These are phyloP conservation scores for Nomia melanderi DNA, from an alignment of 1,140 invertebrate species.

Conservation along the genomic window DNA sequence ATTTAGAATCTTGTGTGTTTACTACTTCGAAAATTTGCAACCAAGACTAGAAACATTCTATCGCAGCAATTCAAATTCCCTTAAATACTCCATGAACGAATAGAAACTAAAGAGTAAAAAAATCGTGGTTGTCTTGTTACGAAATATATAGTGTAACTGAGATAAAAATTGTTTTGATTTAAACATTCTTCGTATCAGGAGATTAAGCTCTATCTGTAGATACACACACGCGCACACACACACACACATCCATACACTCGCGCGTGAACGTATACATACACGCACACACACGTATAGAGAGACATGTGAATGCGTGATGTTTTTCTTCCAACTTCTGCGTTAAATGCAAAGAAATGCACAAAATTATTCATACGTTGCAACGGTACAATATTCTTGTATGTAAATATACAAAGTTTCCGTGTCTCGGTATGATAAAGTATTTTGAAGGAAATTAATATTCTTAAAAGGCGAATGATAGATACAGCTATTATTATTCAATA, in stretches of 20 bases:
- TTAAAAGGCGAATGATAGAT: conserved; percentile 4
- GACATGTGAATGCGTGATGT: too few species aligned
- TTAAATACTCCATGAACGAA: conserved; percentile 18
- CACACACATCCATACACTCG: not conserved
- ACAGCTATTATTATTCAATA: not conserved
- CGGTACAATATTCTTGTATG: not conserved
- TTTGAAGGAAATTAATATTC: not conserved
- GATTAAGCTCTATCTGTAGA: not conserved
- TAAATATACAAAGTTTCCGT: conserved; percentile 3
- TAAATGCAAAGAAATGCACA: conserved; percentile 33
- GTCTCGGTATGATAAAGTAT: not conserved
- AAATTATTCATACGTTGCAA: conserved; percentile 2
- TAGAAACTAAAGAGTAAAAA: not conserved
- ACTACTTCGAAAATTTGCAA: conserved; percentile 18
- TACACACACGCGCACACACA: not conserved
- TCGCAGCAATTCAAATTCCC: not conserved
- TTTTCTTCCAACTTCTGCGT: not conserved
- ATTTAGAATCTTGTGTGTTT: conserved; percentile 19
- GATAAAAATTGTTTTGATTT: conserved; percentile 17
- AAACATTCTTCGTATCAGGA: not conserved
- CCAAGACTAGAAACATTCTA: conserved; percentile 39
- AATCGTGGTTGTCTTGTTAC: not conserved
- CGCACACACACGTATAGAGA: too few species aligned
- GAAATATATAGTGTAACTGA: conserved; percentile 4
- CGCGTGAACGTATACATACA: not conserved